Conservation (phyloP, 2,888 invertebrate species). For the Nephrotoma guestfalica region DNA sequence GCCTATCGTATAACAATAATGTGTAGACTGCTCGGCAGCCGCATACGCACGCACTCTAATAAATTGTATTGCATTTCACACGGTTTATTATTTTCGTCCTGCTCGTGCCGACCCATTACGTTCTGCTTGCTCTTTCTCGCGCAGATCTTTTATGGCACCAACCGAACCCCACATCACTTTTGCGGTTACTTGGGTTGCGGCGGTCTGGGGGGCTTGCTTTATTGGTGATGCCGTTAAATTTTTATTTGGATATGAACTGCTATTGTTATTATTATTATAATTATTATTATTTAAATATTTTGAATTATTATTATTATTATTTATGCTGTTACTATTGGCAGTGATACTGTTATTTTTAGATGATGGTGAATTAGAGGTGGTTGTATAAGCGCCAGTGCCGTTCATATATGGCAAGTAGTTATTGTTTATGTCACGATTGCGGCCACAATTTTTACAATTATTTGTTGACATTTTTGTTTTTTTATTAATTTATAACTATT, state of each 20-base stretch:
- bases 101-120: slow-evolving; percentile 35
- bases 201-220: neutral
- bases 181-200: slow-evolving; percentile 43
- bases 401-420: slow-evolving; percentile 32
- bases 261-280: slow-evolving; percentile 11
- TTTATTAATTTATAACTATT: slow-evolving; percentile 2
- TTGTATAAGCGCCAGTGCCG: slow-evolving; percentile 26
- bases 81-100: slow-evolving; percentile 25
- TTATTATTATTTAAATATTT: neutral
- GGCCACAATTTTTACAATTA: slow-evolving; percentile 33
- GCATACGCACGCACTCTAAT: neutral
- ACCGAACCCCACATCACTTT: slow-evolving; percentile 61
- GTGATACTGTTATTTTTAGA: slow-evolving; percentile 8
- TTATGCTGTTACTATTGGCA: neutral
- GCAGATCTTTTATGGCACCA: slow-evolving; percentile 56
- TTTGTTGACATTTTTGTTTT: slow-evolving; percentile 17
- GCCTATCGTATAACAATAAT: neutral
- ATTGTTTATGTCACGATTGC: slow-evolving; percentile 34
- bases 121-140: slow-evolving; percentile 53
- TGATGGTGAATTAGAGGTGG: slow-evolving; percentile 23
- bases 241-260: slow-evolving; percentile 13
- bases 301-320: slow-evolving; percentile 10
- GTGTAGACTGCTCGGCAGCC: neutral
- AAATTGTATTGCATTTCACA: neutral
- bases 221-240: neutral